Base-by-base conservation (phyloP, 1,140 invertebrate genomes). In the Centruroides vittatus region DNA sequence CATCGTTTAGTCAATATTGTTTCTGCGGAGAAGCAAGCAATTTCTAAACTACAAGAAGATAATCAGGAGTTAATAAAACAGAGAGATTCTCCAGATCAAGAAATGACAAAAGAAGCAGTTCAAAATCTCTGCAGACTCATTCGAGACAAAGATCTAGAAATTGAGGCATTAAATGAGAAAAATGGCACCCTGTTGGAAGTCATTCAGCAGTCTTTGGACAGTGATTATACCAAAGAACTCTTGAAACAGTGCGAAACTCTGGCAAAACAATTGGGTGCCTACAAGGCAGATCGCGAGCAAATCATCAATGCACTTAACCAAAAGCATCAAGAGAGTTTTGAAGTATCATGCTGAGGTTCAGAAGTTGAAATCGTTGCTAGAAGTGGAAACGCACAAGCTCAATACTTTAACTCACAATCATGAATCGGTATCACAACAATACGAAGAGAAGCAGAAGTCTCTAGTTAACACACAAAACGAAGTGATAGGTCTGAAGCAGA, bases 281-380 rank as follows among this genome's bases (percentile, higher is more conserved):
- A 74, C 35, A 72, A 73, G 67, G 70, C 57, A 3, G 86, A 90
- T 69, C 82, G 86, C 68, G 81, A 82, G 51, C 82, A 89, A 72
- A 74, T 90, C n/a, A 83, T 89, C 36, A 80, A 79, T 57, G 76
- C 84, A 6, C 73, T 91, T 1, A 85, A 84, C 65, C 76, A 82
- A 53, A 93, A 93, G 75, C 88, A 93, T 65, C 80, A 85, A 59
- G 89, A 93, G 73, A 88, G 81, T 68, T n/a, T 68, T 89, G 3
- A 80, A 83, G 54, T 92, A 91, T 73, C 86, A 92, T 66, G 78
- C 74, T 4, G 89, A 93, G 76, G 85, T 91, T 58, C 86, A 90
- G 70, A 79, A 85, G 48, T 68, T 93, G n/a, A 81, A 80, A 23
- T 69, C 65, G 7, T 61, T 70, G 4, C 62, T 77, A 1, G 58